Evolutionary conservation across 1,140 invertebrate species (phyloP).

Genomic region (Cephus cinctus): DNA sequence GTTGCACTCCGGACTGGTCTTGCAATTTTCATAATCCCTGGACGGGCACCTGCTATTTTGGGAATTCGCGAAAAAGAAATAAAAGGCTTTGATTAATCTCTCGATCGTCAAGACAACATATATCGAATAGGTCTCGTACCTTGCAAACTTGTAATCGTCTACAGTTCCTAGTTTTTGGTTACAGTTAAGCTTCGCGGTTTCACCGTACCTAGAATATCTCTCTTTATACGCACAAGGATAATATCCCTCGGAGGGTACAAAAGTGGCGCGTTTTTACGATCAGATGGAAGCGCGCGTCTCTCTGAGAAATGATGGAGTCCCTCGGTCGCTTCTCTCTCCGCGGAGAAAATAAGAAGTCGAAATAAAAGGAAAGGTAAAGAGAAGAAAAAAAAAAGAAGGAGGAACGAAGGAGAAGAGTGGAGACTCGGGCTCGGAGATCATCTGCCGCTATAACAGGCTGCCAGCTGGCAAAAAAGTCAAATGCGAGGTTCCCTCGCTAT

Average conservation of each 20-base stretch:
- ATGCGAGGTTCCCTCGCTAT: slow-evolving; percentile 46
- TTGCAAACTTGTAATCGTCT: no score
- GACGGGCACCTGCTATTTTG: no score
- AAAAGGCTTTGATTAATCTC: no score
- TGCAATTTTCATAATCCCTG: no score
- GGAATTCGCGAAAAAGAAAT: no score
- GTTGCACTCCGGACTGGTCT: no score
- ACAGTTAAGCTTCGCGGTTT: no score
- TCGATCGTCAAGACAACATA: no score
- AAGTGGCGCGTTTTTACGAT: slow-evolving; percentile 41
- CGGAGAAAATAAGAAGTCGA: slow-evolving; percentile 38
- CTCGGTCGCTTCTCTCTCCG: slow-evolving; percentile 24
- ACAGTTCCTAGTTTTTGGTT: no score
- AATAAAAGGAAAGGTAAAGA: slow-evolving; percentile 38
- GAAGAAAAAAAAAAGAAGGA: slow-evolving; percentile 2
- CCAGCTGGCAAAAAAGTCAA: slow-evolving; percentile 56
- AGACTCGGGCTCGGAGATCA: slow-evolving; percentile 45
- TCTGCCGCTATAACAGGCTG: slow-evolving; percentile 53
- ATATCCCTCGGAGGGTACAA: slow-evolving; percentile 30
- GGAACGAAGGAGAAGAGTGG: slow-evolving; percentile 21
- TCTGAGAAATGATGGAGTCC: slow-evolving; percentile 37
- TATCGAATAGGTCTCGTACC: no score
- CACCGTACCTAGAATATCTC: no score
- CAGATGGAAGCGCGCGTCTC: slow-evolving; percentile 14
- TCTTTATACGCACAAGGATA: slow-evolving; percentile 23